Evolutionary conservation across 53 echinoderm and acorn worm genomes (phyloP), one percentile per base, ranked within the genome.

Genomic region (Henricia sp.): DNA sequence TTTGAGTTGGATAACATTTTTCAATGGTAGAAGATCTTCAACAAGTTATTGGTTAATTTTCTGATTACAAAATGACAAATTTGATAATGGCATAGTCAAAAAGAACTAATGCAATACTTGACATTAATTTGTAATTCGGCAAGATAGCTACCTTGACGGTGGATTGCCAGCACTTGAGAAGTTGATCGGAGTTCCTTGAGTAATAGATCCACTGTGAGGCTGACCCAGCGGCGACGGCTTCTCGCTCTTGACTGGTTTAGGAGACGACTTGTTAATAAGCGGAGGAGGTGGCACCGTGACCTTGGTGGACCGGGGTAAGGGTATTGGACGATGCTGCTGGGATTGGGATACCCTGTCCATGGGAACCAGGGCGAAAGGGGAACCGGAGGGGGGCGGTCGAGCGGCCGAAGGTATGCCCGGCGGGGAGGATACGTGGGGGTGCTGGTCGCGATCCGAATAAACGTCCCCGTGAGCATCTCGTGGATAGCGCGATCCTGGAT

Each of bases 181-280:
- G 86, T 91, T 94, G 86, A 92, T 90, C 12, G 95, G 95, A 20
- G 95, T 95, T 38, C 95, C 95, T 36, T 91, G 91, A 5, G 89
- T 89, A 26, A 89, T 89, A n/a, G 89, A 89, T 1, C 89, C 89
- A 50, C 72, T 40, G 48, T 58, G 73, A 28, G 67, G 28, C 52
- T 72, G 86, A 5, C 92, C 87, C 2, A 92, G 78, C 16, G 95
- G 94, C 1, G 95, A 90, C 3, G 86, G 62, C 51, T 99, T 91
- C 82, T 99, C 93, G 12, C 90, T 89, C 67, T 99, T 99, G 11
- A 96, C 78, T 26, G 94, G 78, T 87, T 94, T 99, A 21, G 94
- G 94, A 14, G 94, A 86, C 4, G 88, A 71, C 40, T 91, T 94
- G 86, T 90, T 90, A 87, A 91, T 91, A 16, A 99, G 82, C 5